Conservation (phyloP, 2,113 vertebrate genomes). For the Nesoenas mayeri region DNA sequence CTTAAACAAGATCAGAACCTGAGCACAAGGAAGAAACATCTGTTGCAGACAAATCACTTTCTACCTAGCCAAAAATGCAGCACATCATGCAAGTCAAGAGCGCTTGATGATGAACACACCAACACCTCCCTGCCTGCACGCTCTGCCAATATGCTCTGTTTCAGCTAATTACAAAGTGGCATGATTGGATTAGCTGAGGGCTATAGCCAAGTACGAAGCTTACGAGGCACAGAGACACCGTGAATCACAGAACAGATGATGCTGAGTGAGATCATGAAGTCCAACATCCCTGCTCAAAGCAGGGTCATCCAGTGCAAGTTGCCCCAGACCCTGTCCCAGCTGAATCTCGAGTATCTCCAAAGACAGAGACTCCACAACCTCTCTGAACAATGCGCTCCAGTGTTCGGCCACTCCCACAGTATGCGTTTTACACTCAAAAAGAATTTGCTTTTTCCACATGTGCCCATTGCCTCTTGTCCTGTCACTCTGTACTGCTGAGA, state of each 20-base stretch:
- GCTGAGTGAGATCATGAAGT: rapidly evolving
- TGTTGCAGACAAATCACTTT: constrained; percentile 16
- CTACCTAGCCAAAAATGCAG: constrained; percentile 1
- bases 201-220: not conserved
- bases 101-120: not conserved
- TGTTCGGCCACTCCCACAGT: not conserved
- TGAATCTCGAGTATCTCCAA: not conserved
- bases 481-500: not conserved
- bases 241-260: rapidly evolving
- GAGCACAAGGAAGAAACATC: constrained; percentile 33
- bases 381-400: not conserved
- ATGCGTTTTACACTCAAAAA: not conserved
- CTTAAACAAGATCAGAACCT: not conserved
- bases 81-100: not conserved
- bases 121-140: not conserved
- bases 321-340: not conserved
- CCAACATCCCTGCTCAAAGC: not conserved
- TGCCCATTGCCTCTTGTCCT: not conserved
- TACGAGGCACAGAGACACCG: not conserved
- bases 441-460: not conserved
- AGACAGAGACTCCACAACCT: not conserved
- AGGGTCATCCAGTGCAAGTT: not conserved
- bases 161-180: not conserved
- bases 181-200: not conserved
- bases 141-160: not conserved